Conservation (phyloP, 2,888 invertebrate species). For the Trisateles emortualis region DNA sequence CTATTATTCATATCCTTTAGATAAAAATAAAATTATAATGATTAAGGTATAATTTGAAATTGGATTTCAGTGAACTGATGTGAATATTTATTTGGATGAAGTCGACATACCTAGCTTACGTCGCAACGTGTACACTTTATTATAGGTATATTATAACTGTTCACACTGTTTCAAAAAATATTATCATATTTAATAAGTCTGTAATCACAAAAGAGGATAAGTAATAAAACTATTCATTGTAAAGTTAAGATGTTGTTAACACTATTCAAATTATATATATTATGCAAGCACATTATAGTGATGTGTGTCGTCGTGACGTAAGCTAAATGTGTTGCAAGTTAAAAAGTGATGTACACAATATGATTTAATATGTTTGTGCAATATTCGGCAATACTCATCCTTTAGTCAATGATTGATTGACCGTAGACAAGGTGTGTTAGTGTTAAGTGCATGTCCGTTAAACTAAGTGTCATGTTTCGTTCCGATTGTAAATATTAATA, state of each 20-base stretch:
- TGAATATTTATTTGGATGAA: conserved; percentile 47
- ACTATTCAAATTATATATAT: not conserved
- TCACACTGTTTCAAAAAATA: not conserved
- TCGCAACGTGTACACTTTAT: conserved; percentile 1
- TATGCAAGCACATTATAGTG: not conserved
- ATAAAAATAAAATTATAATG: conserved; percentile 28
- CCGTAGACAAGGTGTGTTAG: conserved; percentile 67
- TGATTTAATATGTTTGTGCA: conserved; percentile 68
- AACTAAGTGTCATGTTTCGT: conserved; percentile 46
- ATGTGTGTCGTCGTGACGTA: conserved; percentile 10
- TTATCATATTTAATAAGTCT: not conserved
- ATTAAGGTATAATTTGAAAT: conserved; percentile 37
- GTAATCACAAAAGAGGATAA: conserved; percentile 2
- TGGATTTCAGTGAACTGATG: conserved; percentile 43
- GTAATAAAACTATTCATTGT: conserved; percentile 6
- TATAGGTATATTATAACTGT: conserved; percentile 4
- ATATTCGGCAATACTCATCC: conserved; percentile 85
- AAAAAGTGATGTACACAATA: conserved; percentile 41
- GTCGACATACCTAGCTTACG: conserved; percentile 25
- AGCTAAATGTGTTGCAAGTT: conserved; percentile 33
- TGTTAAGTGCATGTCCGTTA: conserved; percentile 68
- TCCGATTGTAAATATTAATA: conserved; percentile 57
- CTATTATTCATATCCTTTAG: conserved; percentile 38
- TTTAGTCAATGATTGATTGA: conserved; percentile 69
- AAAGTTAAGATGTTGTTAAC: not conserved